Base-by-base conservation (phyloP, 1,140 invertebrate genomes). In the Globodera rostochiensis region DNA sequence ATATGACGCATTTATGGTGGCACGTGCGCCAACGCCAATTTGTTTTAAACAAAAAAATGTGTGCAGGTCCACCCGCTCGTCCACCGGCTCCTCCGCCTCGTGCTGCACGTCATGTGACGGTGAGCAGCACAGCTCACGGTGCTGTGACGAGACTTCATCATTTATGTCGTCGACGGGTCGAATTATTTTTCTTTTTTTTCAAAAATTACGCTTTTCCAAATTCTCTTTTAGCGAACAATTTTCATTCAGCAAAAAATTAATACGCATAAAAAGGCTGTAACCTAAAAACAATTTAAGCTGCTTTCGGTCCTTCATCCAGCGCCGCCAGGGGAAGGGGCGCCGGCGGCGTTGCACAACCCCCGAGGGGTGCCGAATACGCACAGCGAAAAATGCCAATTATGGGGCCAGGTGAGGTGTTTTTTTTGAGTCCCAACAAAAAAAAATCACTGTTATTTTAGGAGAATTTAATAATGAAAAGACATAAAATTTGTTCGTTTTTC, bases 321-420 rank as follows among this genome's bases (percentile, higher is more conserved):
- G 25, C 15, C 9, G 21, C 25, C n/a, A 45, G 36, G 25, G n/a
- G 15, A 64, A 45, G 50, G 11, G 3, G 25, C 47, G 66, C 9
- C n/a, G 50, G 47, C 21, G 25, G 47, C 8, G 47, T 5, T n/a
- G 47, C 21, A n/a, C 57, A 71, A 49, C 21, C 21, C 60, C 75
- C 60, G 19, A 49, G 60, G n/a, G 36, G 60, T 69, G 19, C 9
- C 69, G 46, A 47, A 71, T 78, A 46, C 47, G 64, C 64, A 11
- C 77, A 78, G 66, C 66, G 77, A 15, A 78, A 78, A 78, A 50
- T 70, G 49, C 77, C 77, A 36, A 64, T 78, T 47, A 78, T 78
- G 13, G 64, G 64, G 49, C 77, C 77, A 53, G 49, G 64, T 78
- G n/a, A 13, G 25, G 25, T 25, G 25, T 25, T 47, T 47, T 25